Conservation (phyloP, 2,888 invertebrate species). For the Oxytorus armatus region DNA sequence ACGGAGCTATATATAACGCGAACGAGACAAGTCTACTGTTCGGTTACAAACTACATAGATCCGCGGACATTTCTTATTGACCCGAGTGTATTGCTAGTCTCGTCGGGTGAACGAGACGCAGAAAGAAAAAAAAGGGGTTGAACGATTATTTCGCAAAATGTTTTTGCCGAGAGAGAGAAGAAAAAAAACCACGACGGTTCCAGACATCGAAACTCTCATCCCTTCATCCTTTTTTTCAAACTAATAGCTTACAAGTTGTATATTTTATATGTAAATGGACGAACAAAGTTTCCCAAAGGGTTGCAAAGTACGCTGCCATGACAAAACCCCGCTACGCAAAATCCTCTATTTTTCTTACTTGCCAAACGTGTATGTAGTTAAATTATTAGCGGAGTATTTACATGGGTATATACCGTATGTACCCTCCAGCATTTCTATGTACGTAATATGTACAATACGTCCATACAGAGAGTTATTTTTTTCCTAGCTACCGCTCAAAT, state of each 20-base stretch:
- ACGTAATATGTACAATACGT: neutral
- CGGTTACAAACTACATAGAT: neutral
- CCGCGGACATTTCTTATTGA: constrained; percentile 28
- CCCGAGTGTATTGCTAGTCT: neutral
- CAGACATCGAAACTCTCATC: constrained; percentile 10
- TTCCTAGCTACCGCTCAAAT: constrained; percentile 21
- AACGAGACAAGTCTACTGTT: constrained; percentile 1
- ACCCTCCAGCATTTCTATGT: neutral
- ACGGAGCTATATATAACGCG: neutral
- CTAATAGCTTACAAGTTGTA: constrained; percentile 25
- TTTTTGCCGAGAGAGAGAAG: neutral
- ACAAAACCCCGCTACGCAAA: no score
- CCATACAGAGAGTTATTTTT: constrained; percentile 21
- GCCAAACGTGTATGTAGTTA: constrained; percentile 8
- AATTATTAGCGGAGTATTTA: constrained; percentile 8
- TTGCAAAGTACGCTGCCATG: constrained; percentile 3
- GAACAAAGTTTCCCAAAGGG: constrained; percentile 37
- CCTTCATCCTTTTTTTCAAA: constrained; percentile 8
- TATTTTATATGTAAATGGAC: neutral
- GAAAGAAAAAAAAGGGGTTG: constrained; percentile 30
- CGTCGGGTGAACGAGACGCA: neutral
- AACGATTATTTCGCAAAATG: neutral
- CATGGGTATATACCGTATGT: neutral
- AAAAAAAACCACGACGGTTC: neutral
- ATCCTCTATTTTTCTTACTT: constrained; percentile 5